A percentile compares a stretch with the other conserved stretches of the same genome.
phyloP scores from a whole-genome alignment of 2,797 vertebrate genomes.

The Gobionotothen gibberifrons region DNA sequence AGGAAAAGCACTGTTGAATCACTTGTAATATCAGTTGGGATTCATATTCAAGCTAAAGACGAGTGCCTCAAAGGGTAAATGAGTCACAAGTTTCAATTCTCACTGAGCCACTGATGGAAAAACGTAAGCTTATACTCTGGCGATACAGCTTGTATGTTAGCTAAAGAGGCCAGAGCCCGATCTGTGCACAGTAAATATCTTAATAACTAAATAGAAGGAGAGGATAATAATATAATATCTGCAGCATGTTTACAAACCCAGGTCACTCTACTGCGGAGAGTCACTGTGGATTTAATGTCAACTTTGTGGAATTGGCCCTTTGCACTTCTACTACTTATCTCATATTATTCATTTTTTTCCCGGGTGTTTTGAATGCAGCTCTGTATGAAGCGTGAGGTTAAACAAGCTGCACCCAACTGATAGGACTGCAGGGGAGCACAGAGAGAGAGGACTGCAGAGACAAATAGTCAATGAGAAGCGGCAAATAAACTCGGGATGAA shows the following conservation, averaged over 20 bases:
- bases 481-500: constrained; percentile 34
- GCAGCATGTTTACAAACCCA: constrained; percentile 48
- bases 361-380: constrained; percentile 50
- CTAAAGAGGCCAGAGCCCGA: constrained; percentile 34
- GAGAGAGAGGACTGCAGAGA: constrained; percentile 29
- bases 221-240: constrained; percentile 47
- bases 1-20: constrained; percentile 22
- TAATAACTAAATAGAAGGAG: constrained; percentile 37
- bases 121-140: constrained; percentile 17
- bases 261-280: constrained; percentile 50
- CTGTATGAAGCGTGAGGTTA: constrained; percentile 44
- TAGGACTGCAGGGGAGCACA: constrained; percentile 40
- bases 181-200: constrained; percentile 31
- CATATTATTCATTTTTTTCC: constrained; percentile 14
- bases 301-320: constrained; percentile 50
- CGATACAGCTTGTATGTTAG: constrained; percentile 42
- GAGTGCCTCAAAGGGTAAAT: neutral
- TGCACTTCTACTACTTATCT: constrained; percentile 50
- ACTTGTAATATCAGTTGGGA: constrained; percentile 6
- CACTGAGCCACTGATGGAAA: neutral
- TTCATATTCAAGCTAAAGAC: constrained; percentile 7
- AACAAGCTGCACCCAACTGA: constrained; percentile 54
- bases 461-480: constrained; percentile 28
- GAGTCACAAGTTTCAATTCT: neutral
- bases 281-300: constrained; percentile 44